Base-by-base conservation (phyloP, 2,113 vertebrate species). In the Burhinus bistriatus region DNA sequence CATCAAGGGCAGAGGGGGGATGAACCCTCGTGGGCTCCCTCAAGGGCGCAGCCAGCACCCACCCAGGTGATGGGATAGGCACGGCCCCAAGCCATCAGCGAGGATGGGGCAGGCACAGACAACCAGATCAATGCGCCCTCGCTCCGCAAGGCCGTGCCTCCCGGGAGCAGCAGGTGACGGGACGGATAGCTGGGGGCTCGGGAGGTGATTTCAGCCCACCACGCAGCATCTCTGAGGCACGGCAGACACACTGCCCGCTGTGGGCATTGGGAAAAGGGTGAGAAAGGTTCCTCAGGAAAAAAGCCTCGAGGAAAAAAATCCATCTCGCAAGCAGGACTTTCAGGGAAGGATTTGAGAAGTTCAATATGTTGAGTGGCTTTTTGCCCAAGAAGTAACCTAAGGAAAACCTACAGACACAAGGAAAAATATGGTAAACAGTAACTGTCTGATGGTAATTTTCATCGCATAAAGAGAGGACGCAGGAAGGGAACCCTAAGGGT, bases 151-250 rank as follows among this genome's bases (percentile, higher is more conserved):
- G 20, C 59, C 21, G 7, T 7, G 9, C 11, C 13, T 42, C 27
- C 57, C 1, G 1, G 38, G 29, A 62, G 45, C 29, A 13, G 21
- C 30, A 9, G 11, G 22, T 1, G 9, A 9, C 16, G 45, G 57
- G 34, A 7, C 3, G n/a, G 26, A 9, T 1, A 27, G 18, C 2
- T 0, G 2, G 12, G 17, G 18, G 20, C 5, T 40, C 9, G 0
- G 51, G 40, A 21, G 23, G 11, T 1, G 6, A 45, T 22, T 40
- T 40, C 42, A 59, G 40, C 32, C 52, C 79, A 11, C 9, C 22
- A 11, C 1, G 1, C 34, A 23, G 44, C n/a, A 12, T 27, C 45
- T 5, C 29, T 2, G 44, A 8, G 34, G 49, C 44, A 11, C 23
- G 4, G 36, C 42, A 15, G 76, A 5, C 44, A 15, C 30, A 34